Evolutionary conservation across 2,113 vertebrate species (phyloP).

Genomic region (Myxocyprinus asiaticus): DNA sequence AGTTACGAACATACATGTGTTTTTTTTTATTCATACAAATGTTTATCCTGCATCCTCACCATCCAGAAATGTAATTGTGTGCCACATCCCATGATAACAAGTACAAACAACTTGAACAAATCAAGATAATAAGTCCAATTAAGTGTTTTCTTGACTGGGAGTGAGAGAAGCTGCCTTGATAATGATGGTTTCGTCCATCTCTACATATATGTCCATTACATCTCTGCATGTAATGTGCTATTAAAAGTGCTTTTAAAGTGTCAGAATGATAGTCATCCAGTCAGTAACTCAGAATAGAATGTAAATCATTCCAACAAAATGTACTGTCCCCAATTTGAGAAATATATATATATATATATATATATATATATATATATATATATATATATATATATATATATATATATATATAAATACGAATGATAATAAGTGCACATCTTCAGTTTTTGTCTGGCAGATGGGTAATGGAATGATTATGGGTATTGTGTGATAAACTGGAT

Average conservation of each 20-base stretch:
- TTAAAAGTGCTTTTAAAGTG: no score
- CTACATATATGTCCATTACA: conserved; percentile 28
- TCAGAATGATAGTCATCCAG: conserved; percentile 21
- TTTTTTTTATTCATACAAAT: not conserved
- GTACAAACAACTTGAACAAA: no score
- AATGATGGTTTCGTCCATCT: conserved; percentile 27
- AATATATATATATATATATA: no score
- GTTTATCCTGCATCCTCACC: not conserved
- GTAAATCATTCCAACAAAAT: no score
- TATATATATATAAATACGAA: conserved; percentile 25
- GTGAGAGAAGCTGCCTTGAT: not conserved
- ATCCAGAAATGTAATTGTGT: not conserved
- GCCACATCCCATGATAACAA: not conserved
- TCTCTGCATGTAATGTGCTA: conserved; percentile 2
- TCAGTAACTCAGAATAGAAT: no score
- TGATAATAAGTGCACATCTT: conserved; percentile 23
- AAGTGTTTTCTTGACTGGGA: conserved; percentile 7
- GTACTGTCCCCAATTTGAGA: conserved; percentile 10
- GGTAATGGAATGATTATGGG: conserved; percentile 31
- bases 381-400: no score
- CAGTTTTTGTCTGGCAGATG: conserved; percentile 31
- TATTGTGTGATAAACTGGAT: conserved; percentile 39
- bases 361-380: no score
- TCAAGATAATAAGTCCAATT: conserved; percentile 18
- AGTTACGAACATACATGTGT: not conserved